Base-by-base conservation (phyloP, 2,797 vertebrate species). In the Muscicapa comitata region DNA sequence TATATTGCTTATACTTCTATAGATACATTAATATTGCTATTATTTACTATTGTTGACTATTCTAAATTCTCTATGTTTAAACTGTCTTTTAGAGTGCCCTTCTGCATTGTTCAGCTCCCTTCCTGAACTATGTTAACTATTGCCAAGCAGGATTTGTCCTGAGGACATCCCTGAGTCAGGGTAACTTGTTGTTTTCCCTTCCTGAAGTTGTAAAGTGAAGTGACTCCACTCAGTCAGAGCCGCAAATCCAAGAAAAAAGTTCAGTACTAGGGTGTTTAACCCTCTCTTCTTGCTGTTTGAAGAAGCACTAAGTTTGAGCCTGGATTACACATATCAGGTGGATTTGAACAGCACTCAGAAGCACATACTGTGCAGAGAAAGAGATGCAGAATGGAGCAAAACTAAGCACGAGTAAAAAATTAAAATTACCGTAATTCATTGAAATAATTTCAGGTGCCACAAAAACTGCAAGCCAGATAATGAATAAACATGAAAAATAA, bases 201-300 rank as follows among this genome's bases (percentile, higher is more conserved):
- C 68, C 84, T 59, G 12, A 62, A 73, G 45, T 48, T 73, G 10
- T n/a, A 38, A 73, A 43, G 20, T 6, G 28, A 71, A 80, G 37
- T 17, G 62, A 75, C 29, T 25, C 35, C 23, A 48, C 10, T 50
- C 43, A 35, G 6, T 13, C 45, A 72, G 42, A 81, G 58, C 26
- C 17, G 43, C 28, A 47, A 5, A 5, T 2, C 28, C 18, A 66
- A 54, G 23, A 73, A 65, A 42, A 33, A 81, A 43, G 40, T 25
- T 18, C 71, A 84, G 26, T 6, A 16, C 6, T 2, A 20, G 10
- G 4, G 17, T 19, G 75, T 51, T 43, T 37, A 74, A 15, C 3
- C 16, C 12, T 4, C 20, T 29, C 13, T 43, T 47, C n/a, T 14
- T 42, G 48, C 29, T 67, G 17, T n/a, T 75, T 0, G 0, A 45